phyloP scores from a whole-genome alignment of 2,888 invertebrate genomes.

The Nesidiocoris tenuis region DNA sequence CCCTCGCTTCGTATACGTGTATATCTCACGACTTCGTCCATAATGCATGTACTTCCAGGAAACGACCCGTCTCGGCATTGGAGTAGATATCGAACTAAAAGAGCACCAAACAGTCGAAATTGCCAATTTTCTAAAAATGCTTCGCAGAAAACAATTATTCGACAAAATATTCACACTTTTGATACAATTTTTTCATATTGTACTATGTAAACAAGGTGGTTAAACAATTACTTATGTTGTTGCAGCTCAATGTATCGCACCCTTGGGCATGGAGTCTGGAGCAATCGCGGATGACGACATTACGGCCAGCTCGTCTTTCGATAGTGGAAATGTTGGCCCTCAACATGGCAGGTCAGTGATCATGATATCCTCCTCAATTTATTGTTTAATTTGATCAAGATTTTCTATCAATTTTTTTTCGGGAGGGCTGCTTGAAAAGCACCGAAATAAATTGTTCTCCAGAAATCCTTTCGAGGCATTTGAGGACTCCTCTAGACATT shows the following conservation, averaged over 20 bases:
- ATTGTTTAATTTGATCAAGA: no score
- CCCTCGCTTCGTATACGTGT: neutral
- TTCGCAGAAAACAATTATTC: neutral
- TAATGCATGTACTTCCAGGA: neutral
- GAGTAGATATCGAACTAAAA: neutral
- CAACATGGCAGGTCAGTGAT: constrained; percentile 62
- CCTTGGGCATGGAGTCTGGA: constrained; percentile 67
- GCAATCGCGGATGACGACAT: constrained; percentile 64
- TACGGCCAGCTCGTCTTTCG: constrained; percentile 65
- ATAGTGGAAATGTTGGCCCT: constrained; percentile 65
- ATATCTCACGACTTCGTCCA: neutral
- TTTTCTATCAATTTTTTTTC: no score
- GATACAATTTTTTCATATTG: no score
- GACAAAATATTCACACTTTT: no score
- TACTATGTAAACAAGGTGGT: no score
- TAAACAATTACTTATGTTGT: no score
- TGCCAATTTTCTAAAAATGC: neutral
- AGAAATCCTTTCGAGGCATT: no score
- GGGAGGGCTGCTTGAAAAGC: no score
- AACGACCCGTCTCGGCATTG: neutral
- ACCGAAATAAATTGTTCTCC: no score
- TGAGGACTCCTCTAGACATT: no score
- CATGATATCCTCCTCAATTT: no score
- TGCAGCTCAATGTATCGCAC: constrained; percentile 61
- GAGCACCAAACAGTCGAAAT: neutral